Conservation (phyloP, 1,140 invertebrate species). For the Eubasilissa regina region DNA sequence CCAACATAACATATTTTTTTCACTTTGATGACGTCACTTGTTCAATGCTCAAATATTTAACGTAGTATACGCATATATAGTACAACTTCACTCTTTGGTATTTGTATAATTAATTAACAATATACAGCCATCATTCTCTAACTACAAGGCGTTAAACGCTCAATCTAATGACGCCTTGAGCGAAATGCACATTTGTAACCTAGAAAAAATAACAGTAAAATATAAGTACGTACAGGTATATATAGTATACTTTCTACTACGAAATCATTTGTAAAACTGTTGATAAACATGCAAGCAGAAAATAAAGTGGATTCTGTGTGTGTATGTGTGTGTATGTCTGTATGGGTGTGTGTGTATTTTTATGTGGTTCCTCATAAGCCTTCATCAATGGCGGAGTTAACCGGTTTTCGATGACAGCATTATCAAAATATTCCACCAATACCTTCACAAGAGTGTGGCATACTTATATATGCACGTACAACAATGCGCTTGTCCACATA, state of each 20-base stretch:
- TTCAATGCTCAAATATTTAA: too few species aligned
- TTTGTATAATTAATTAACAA: too few species aligned
- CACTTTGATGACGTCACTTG: too few species aligned
- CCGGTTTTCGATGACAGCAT: constrained; percentile 28
- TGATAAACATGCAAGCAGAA: not conserved
- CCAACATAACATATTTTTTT: too few species aligned
- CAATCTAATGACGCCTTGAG: too few species aligned
- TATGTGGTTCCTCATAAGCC: not conserved
- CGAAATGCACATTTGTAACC: not conserved
- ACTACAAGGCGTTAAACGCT: too few species aligned
- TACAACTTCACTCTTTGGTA: too few species aligned
- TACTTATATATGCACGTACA: not conserved
- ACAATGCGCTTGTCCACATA: not conserved
- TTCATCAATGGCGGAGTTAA: constrained; percentile 18
- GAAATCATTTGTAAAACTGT: not conserved
- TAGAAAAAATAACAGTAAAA: not conserved
- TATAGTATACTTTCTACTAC: not conserved
- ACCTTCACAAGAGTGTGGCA: not conserved
- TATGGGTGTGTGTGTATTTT: not conserved
- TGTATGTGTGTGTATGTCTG: not conserved
- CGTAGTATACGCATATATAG: too few species aligned
- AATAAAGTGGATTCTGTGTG: not conserved
- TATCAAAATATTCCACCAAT: constrained; percentile 24
- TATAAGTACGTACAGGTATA: too few species aligned
- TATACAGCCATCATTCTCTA: too few species aligned